Evolutionary conservation across 2,888 invertebrate species (phyloP).

Genomic region (Napeogenes sylphis): DNA sequence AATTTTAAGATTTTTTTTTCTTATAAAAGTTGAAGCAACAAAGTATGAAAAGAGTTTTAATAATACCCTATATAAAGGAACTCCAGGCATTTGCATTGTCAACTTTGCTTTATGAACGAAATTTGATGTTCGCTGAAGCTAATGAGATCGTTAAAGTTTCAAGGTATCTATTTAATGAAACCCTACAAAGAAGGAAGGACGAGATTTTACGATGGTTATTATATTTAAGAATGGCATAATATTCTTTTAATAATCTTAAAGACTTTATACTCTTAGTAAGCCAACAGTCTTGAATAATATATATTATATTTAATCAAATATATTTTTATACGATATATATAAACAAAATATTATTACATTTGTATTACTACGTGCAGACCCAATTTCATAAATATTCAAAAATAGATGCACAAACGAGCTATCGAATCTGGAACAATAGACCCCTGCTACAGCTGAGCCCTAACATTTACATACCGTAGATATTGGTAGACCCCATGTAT

Average conservation of each 20-base stretch:
- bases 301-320: too few relatives aligned
- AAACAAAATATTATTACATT: too few relatives aligned
- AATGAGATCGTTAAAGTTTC: slow-evolving; percentile 26
- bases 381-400: slow-evolving; percentile 33
- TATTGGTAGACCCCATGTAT: too few relatives aligned
- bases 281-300: too few relatives aligned
- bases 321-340: too few relatives aligned
- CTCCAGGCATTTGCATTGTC: slow-evolving; percentile 14
- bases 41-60: slow-evolving; percentile 5
- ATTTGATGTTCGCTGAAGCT: slow-evolving; percentile 23
- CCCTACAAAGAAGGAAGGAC: slow-evolving; percentile 22
- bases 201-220: slow-evolving; percentile 19
- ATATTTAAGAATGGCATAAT: slow-evolving; percentile 13
- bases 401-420: slow-evolving; percentile 20
- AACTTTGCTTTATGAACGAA: slow-evolving; percentile 19
- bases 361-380: background rate
- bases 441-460: slow-evolving; percentile 37
- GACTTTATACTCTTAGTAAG: background rate
- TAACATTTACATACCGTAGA: slow-evolving; percentile 37
- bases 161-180: slow-evolving; percentile 26
- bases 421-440: slow-evolving; percentile 35
- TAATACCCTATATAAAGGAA: slow-evolving; percentile 5
- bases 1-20: background rate
- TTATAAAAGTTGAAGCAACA: slow-evolving; percentile 3
- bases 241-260: slow-evolving; percentile 1